Evolutionary conservation across 2,797 vertebrate genomes (phyloP), one percentile per base, ranked within the genome.

Genomic region (Calcarius lapponicus): DNA sequence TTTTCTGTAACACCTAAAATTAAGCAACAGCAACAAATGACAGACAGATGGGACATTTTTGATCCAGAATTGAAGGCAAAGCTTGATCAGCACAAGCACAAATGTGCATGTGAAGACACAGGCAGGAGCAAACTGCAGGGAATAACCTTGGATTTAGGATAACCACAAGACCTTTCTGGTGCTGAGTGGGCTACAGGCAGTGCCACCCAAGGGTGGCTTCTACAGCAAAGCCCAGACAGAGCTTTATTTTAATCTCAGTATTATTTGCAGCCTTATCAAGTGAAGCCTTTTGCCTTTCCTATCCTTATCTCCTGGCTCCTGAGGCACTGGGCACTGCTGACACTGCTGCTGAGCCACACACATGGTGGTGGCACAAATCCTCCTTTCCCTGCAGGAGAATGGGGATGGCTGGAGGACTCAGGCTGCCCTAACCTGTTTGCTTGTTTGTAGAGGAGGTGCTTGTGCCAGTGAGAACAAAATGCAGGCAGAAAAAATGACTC

Each of bases 211-310:
- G n/a, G 71, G 45, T 20, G 31, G 9, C 38, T 71, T 92, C 65
- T 43, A 67, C 86, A 88, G 47, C 75, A 86, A 72, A 89, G 26
- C 54, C 57, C 56, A 66, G 50, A 28, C 25, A 79, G 50, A 87
- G 65, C 40, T 91, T 62, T 73, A 67, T 86, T 95, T 84, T 84
- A 51, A 76, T 83, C 34, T 76, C 76, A 38, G 42, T 57, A 56
- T 67, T 83, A 70, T 85, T 80, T 88, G 32, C 38, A 85, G 73
- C 53, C 28, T 92, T 92, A 88, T 85, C 92, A 94, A 20, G n/a
- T 45, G 85, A 80, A 84, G 58, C 62, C 25, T 86, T 56, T 90
- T 67, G 34, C 72, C 51, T 69, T 82, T 75, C 51, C 80, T 81
- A 24, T 45, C 40, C 61, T 86, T 91, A 86, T 38, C 72, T 64